Percentiles rank a stretch among this genome's conserved stretches.
phyloP scores from a whole-genome alignment of 30 jellyfish, hydroid and myxozoan genomes.

The Calvadosia cruxmelitensis region DNA sequence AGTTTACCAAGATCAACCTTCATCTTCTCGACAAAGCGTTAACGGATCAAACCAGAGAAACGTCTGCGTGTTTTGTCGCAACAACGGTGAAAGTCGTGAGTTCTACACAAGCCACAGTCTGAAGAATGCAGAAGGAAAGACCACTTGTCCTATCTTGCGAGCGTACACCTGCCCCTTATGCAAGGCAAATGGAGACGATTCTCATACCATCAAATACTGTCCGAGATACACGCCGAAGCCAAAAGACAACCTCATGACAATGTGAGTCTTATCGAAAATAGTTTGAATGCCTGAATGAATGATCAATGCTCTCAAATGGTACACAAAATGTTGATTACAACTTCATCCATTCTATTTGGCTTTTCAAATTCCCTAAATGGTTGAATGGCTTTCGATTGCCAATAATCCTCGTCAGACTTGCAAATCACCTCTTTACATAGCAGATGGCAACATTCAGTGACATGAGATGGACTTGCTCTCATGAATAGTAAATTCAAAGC shows the following conservation, averaged over 20 bases:
- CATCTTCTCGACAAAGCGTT: background rate
- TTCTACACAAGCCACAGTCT: slow-evolving; percentile 90
- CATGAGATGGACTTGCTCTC: too few relatives aligned
- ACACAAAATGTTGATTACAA: background rate
- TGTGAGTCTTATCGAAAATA: too few relatives aligned
- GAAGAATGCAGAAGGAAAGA: slow-evolving; percentile 90
- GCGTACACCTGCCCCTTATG: slow-evolving; percentile 99
- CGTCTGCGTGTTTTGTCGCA: slow-evolving; percentile 93
- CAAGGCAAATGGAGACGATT: slow-evolving; percentile 88
- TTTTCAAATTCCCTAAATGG: background rate
- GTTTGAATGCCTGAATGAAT: too few relatives aligned
- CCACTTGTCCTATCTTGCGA: slow-evolving; percentile 89
- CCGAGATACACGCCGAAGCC: slow-evolving; percentile 97
- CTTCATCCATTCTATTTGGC: background rate
- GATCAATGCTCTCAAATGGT: too few relatives aligned
- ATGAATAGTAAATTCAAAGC: too few relatives aligned
- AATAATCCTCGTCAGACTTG: too few relatives aligned
- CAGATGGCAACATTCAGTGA: too few relatives aligned
- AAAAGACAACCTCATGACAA: slow-evolving; percentile 6
- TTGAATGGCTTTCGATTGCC: background rate
- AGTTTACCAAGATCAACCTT: background rate
- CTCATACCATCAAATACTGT: slow-evolving; percentile 92
- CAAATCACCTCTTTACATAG: too few relatives aligned
- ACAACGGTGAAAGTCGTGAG: slow-evolving; percentile 91
- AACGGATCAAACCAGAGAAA: slow-evolving; percentile 24